Base-by-base conservation (phyloP, 2,113 vertebrate genomes). In the Galeopterus variegatus region DNA sequence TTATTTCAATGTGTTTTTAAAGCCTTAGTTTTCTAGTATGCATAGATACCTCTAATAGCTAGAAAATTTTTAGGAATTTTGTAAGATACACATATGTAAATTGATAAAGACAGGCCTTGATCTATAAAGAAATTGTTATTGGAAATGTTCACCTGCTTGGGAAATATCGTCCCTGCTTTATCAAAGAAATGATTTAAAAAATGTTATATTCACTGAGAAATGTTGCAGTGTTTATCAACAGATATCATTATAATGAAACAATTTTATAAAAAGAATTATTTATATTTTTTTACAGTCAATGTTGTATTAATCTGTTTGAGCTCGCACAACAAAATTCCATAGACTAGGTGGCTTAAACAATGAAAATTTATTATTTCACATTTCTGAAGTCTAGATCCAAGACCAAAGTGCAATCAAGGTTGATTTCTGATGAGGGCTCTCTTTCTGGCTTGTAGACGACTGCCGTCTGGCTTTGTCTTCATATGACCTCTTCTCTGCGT, bases 11-110 rank as follows among this genome's bases (percentile, higher is more conserved):
- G 8, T 50, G 11, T 90, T 84, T 70, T 45, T 21, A 77, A 96
- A 58, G 12, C 33, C 21, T 80, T 36, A 31, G 0, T 92, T 95
- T 70, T 69, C 18, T 96, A 5, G 18, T 36, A 19, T 77, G 12
- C 18, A 13, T 62, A 28, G 13, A 23, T 5, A 81, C 50, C 17
- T 84, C n/a, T 87, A 77, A 82, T 80, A 82, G 18, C 31, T 76
- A 65, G 69, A 82, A 90, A 90, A n/a, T 50, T 75, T 26, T 87
- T 52, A 15, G 21, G 54, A 93, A 88, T 41, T 77, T 87, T 86
- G 19, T 76, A 45, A 75, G 31, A 31, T 60, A 88, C 7, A 60
- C 4, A 45, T 56, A 26, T 28, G 1, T 69, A 95, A 86, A 24
- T 60, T 72, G 10, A 75, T 64, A 80, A 80, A 28, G 58, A 21